These are phyloP conservation scores for Mastomys natalensis DNA, from an alignment of 2,113 vertebrate species.

Conservation along the genomic window DNA sequence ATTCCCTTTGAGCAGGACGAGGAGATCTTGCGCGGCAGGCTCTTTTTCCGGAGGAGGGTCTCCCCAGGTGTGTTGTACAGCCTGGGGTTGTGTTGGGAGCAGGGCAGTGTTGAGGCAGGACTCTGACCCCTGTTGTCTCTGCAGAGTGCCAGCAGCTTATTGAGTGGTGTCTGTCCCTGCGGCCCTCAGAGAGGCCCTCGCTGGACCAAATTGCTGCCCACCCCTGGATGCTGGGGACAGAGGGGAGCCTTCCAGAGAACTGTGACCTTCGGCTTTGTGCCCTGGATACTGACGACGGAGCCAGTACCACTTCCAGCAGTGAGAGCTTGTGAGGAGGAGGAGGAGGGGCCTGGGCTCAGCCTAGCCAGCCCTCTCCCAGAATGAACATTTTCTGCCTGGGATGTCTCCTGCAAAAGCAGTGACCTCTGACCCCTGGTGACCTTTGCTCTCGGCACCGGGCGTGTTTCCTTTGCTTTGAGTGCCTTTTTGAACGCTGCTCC, in stretches of 20 bases:
- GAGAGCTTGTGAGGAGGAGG: conserved; percentile 94
- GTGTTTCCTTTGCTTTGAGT: conserved; percentile 97
- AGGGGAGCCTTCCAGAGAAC: conserved; percentile 90
- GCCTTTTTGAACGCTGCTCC: conserved; percentile 98
- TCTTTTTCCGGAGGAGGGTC: conserved; percentile 95
- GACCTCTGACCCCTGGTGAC: conserved; percentile 90
- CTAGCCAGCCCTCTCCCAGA: background rate
- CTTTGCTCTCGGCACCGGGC: conserved; percentile 95
- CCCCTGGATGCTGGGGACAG: conserved; percentile 94
- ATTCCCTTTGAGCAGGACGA: conserved; percentile 99
- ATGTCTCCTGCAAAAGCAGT: conserved; percentile 86
- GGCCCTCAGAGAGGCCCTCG: conserved; percentile 96
- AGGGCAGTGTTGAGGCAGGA: fast-evolving
- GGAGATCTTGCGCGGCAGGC: conserved; percentile 94
- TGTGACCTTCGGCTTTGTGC: conserved; percentile 93
- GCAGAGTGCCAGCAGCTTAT: conserved; percentile 98
- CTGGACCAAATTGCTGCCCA: conserved; percentile 98
- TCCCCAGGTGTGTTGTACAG: conserved; percentile 89
- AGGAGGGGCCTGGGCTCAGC: background rate
- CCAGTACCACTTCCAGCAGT: conserved; percentile 98
- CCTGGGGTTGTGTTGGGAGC: too few relatives aligned
- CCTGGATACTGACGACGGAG: conserved; percentile 92
- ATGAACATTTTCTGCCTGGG: background rate
- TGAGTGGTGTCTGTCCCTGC: conserved; percentile 96
- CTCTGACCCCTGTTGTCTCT: background rate